These are phyloP conservation scores for Gymnarchus niloticus DNA, from an alignment of 2,113 vertebrate species.

Conservation along the genomic window DNA sequence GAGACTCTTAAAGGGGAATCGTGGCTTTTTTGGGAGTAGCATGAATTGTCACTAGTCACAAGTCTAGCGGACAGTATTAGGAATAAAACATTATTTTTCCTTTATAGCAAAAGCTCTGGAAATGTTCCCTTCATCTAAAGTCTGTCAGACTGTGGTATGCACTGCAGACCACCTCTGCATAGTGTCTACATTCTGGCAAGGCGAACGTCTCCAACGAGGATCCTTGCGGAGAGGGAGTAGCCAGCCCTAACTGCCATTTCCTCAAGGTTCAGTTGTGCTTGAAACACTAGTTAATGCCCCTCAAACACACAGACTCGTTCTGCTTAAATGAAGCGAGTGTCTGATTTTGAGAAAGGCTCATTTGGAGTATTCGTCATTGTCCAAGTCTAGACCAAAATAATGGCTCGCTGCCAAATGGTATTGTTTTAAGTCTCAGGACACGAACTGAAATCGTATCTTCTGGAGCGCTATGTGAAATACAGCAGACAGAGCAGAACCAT, in stretches of 20 bases:
- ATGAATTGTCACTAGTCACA: neutral
- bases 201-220: neutral
- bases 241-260: neutral
- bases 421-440: neutral
- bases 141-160: neutral
- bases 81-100: neutral
- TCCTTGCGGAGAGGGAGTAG: neutral
- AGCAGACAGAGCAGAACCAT: neutral
- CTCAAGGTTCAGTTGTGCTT: neutral
- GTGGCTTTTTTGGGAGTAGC: neutral
- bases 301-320: neutral
- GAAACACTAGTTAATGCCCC: neutral
- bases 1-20: neutral
- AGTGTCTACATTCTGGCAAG: neutral
- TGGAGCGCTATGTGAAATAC: neutral
- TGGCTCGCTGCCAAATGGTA: neutral
- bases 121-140: neutral
- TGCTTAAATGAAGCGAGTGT: neutral
- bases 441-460: neutral
- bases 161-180: neutral
- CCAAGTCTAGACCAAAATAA: neutral
- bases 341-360: neutral
- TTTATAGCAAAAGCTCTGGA: neutral
- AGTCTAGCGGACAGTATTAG: neutral
- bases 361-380: neutral